Base-by-base conservation (phyloP, 2,797 vertebrate species). In the Presbytis comata region DNA sequence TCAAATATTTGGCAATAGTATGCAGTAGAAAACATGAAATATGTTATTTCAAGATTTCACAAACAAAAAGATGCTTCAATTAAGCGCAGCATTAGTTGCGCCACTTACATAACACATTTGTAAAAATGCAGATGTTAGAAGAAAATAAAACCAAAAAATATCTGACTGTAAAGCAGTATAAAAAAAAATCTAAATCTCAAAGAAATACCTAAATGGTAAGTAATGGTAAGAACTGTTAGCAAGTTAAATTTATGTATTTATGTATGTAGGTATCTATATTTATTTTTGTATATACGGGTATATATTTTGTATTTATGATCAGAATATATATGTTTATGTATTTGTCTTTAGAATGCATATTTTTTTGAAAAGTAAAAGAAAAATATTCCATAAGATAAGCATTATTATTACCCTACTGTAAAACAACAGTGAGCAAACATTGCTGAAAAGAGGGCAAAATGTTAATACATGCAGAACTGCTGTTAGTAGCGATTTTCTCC, bases 1-100 rank as follows among this genome's bases (percentile, higher is more conserved):
- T 72, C 98, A 98, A 98, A 98, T 98, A 98, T 98, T 98, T 98
- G 98, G 96, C 96, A 98, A 98, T 98, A 98, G 92, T 97, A 97
- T 94, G 95, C 84, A 92, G 96, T 94, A 98, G 44, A 93, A 94
- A 96, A 97, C 89, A 88, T 33, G 72, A 57, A 97, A 59, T 26
- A 93, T 92, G 95, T 96, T 97, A 98, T 97, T 98, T 97, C 92
- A 97, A 98, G 96, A 98, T 98, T 98, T 98, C 97, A 98, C 79
- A 98, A 98, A 97, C 97, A 98, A 98, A 96, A 93, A 98, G 98
- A 94, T 98, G 96, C 98, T 98, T 98, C 97, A 98, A 91, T 97
- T 96, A 96, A 98, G 61, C 92, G 78, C 82, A 97, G 93, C 93
- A 97, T 92, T 98, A 98, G 98, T 97, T 98, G 93, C 90, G 96